Conservation (phyloP, 2,113 vertebrate genomes). For the Lonchura striata region DNA sequence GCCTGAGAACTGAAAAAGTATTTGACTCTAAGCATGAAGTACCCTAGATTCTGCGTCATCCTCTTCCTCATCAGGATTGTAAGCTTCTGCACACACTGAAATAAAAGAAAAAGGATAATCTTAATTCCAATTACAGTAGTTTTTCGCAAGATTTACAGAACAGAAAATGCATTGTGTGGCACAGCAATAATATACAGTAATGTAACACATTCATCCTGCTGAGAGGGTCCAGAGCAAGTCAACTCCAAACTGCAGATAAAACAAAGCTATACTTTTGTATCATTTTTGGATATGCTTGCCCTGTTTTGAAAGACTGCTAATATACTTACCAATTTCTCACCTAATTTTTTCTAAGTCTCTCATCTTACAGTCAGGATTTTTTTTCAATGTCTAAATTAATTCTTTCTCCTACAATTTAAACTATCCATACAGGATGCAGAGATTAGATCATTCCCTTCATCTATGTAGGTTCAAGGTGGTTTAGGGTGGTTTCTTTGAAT, state of each 20-base stretch:
- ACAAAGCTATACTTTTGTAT: neutral
- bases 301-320: neutral
- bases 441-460: neutral
- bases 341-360: neutral
- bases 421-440: neutral
- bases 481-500: neutral
- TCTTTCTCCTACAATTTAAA: neutral
- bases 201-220: neutral
- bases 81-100: conserved; percentile 96
- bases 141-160: neutral
- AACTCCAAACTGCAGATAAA: neutral
- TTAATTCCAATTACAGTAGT: neutral
- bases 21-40: conserved; percentile 52
- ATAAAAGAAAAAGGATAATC: conserved; percentile 4
- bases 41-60: conserved; percentile 93
- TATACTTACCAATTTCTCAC: neutral
- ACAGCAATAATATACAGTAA: neutral
- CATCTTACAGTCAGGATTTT: neutral
- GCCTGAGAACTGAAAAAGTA: neutral
- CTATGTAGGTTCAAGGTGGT: neutral
- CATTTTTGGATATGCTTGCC: neutral
- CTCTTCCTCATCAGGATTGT: conserved; percentile 98
- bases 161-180: neutral
- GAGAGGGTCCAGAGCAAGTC: neutral
- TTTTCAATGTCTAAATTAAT: neutral